Evolutionary conservation across 1,140 invertebrate genomes (phyloP).

Genomic region (Oryzaephilus surinamensis): DNA sequence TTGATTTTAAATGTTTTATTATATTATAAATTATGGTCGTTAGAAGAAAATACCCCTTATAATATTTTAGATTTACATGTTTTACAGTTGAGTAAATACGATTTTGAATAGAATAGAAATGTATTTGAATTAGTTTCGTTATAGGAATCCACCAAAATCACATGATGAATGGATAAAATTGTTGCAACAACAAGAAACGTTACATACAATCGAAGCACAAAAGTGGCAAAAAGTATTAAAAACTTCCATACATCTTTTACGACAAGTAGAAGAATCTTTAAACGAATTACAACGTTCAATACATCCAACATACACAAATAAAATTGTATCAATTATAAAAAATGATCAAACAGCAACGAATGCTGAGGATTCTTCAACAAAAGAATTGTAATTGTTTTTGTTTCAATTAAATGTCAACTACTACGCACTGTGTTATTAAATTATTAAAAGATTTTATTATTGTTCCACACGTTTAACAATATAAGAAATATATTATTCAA

Average conservation of each 20-base stretch:
- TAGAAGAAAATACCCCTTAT: slow-evolving; percentile 47
- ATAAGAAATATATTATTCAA: too few relatives aligned
- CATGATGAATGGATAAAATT: slow-evolving; percentile 67
- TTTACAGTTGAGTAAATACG: slow-evolving; percentile 40
- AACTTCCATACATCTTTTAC: slow-evolving; percentile 48
- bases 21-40: slow-evolving; percentile 65
- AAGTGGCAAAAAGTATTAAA: slow-evolving; percentile 66
- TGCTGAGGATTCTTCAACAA: slow-evolving; percentile 4
- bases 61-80: slow-evolving; percentile 48
- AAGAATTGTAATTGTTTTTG: slow-evolving; percentile 16
- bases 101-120: neutral
- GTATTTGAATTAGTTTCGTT: neutral
- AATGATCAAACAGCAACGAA: slow-evolving; percentile 18
- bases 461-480: slow-evolving; percentile 19
- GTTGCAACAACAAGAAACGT: slow-evolving; percentile 61
- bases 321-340: slow-evolving; percentile 25
- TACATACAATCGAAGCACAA: slow-evolving; percentile 63
- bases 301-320: slow-evolving; percentile 40
- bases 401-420: slow-evolving; percentile 15
- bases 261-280: slow-evolving; percentile 55
- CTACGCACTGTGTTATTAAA: slow-evolving; percentile 22
- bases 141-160: slow-evolving; percentile 45
- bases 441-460: slow-evolving; percentile 21
- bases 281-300: slow-evolving; percentile 53
- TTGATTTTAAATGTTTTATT: slow-evolving; percentile 66